Conservation (phyloP, 2,888 invertebrate genomes). For the Ophioninae sp. region DNA sequence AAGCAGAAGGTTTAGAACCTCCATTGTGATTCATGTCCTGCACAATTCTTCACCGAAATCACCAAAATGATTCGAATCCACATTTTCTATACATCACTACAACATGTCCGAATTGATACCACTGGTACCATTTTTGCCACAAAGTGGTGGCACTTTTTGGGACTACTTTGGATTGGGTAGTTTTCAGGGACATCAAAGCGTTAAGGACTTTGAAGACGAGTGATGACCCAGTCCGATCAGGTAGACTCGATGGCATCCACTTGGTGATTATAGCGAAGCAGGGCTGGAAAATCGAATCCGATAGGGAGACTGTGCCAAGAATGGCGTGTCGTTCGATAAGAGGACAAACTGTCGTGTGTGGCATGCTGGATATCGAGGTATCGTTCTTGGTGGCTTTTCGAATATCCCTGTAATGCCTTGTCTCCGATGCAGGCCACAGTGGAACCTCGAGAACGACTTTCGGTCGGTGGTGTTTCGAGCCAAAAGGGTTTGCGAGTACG, state of each 20-base stretch:
- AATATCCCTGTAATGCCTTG: conserved; percentile 48
- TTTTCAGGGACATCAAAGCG: not conserved
- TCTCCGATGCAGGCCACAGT: conserved; percentile 35
- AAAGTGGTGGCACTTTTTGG: not conserved
- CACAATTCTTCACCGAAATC: not conserved
- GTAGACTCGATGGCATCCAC: not conserved
- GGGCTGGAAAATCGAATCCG: not conserved
- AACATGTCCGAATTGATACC: not conserved
- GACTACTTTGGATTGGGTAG: not conserved
- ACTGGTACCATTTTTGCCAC: not conserved
- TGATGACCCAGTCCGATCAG: not conserved
- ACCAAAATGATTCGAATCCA: not conserved
- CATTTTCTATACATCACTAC: not conserved
- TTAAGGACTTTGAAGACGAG: not conserved
- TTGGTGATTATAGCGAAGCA: not conserved
- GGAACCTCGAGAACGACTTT: conserved; percentile 29
- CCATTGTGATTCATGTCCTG: not conserved
- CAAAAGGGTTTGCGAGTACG: conserved; percentile 61
- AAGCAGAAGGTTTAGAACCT: not conserved
- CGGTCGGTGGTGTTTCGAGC: conserved; percentile 25
- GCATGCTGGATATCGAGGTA: not conserved
- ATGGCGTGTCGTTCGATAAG: not conserved
- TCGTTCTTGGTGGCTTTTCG: conserved; percentile 32
- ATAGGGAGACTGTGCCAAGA: not conserved
- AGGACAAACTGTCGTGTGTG: not conserved